These are phyloP conservation scores for Leptarthrus brevirostris DNA, from an alignment of 2,888 invertebrate species.

Conservation along the genomic window DNA sequence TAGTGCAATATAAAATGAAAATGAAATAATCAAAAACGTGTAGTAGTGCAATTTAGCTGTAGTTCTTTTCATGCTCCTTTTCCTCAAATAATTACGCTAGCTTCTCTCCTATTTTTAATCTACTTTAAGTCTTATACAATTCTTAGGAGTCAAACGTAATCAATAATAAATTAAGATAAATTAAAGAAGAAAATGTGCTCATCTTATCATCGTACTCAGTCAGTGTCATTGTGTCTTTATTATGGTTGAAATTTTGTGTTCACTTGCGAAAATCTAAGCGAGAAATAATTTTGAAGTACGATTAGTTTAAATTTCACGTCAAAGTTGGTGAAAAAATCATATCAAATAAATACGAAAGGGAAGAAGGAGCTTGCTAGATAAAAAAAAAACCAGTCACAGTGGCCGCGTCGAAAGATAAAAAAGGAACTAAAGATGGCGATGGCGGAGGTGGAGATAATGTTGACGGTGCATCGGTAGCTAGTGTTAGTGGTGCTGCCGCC, in stretches of 20 bases:
- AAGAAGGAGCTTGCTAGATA: conserved; percentile 25
- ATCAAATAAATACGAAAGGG: conserved; percentile 11
- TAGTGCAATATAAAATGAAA: neutral
- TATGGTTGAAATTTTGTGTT: neutral
- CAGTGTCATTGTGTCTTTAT: neutral
- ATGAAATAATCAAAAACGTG: no score
- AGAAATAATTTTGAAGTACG: no score
- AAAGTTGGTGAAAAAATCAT: neutral
- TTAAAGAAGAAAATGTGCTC: neutral
- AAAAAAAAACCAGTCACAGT: conserved; percentile 55
- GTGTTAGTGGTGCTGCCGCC: conserved; percentile 21
- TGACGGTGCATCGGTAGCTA: conserved; percentile 29
- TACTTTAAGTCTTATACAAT: neutral
- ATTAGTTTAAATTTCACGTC: no score
- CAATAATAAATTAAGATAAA: neutral
- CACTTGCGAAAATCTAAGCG: neutral
- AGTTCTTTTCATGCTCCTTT: neutral
- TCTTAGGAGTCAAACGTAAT: neutral
- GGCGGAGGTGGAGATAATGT: conserved; percentile 46
- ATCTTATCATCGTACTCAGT: neutral
- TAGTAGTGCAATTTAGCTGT: no score
- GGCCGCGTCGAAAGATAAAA: conserved; percentile 61
- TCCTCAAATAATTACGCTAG: neutral
- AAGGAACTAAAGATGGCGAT: conserved; percentile 59
- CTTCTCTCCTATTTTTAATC: neutral